Conservation (phyloP, 2,113 vertebrate genomes). For the Todiramphus saurophagus region DNA sequence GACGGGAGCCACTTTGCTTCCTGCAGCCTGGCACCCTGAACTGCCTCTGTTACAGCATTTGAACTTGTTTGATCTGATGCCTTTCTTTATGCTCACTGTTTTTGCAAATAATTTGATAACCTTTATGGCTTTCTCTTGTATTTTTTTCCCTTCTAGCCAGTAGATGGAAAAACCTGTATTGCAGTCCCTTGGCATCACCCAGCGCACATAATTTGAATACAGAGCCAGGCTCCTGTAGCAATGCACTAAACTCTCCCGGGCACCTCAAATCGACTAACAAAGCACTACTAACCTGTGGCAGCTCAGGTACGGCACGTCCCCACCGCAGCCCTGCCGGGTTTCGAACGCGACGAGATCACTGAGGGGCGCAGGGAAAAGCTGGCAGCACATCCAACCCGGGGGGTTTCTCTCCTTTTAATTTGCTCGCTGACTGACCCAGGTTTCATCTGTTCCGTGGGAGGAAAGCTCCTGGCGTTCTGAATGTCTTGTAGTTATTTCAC, state of each 20-base stretch:
- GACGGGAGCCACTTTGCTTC: background rate
- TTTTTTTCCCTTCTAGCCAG: slow-evolving; percentile 77
- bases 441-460: background rate
- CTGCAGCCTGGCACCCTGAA: background rate
- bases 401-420: background rate
- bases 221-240: slow-evolving; percentile 81
- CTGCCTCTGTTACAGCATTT: background rate
- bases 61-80: background rate
- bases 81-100: background rate
- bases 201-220: slow-evolving; percentile 69
- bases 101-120: background rate
- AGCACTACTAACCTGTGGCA: slow-evolving; percentile 96
- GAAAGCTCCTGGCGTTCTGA: slow-evolving; percentile 15
- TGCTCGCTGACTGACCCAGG: background rate
- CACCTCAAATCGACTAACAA: slow-evolving; percentile 97
- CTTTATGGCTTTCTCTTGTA: slow-evolving; percentile 64
- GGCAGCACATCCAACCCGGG: background rate
- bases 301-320: slow-evolving; percentile 90
- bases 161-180: slow-evolving; percentile 92
- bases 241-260: slow-evolving; percentile 88
- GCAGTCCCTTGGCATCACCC: slow-evolving; percentile 81
- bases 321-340: background rate
- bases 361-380: background rate
- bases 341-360: slow-evolving; percentile 12
- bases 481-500: background rate